Percentiles rank a stretch among this genome's conserved stretches.
Conservation (phyloP, 2,888 invertebrate genomes). For the Melipona beecheii region DNA sequence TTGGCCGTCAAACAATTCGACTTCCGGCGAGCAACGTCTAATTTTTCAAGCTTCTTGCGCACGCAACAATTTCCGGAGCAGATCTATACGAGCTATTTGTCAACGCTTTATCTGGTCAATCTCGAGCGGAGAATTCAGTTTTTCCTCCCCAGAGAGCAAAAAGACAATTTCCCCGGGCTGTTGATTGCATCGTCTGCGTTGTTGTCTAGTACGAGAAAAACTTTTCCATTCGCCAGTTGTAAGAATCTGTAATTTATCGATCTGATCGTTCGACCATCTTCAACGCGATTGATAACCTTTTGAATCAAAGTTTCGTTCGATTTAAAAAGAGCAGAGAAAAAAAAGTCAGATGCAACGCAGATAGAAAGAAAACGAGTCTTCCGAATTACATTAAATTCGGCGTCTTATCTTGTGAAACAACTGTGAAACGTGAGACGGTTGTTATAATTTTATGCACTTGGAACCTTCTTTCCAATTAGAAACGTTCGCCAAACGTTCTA, state of each 20-base stretch:
- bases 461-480: neutral
- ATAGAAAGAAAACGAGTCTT: neutral
- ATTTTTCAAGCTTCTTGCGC: conserved; percentile 30
- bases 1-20: neutral
- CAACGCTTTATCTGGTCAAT: conserved; percentile 23
- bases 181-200: conserved; percentile 23
- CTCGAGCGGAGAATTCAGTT: conserved; percentile 14
- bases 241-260: neutral
- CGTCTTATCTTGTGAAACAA: neutral
- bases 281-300: neutral
- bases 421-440: neutral
- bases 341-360: neutral
- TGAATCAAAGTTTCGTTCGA: neutral
- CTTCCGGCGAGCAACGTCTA: conserved; percentile 12
- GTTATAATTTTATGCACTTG: neutral
- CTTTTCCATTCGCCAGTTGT: neutral
- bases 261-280: neutral
- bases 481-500: neutral
- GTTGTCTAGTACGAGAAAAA: neutral
- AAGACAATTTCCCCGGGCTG: conserved; percentile 28
- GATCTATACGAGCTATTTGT: conserved; percentile 29
- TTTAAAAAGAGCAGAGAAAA: neutral
- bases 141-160: neutral
- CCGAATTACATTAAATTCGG: neutral
- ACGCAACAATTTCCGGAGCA: conserved; percentile 23